A percentile compares a stretch with the other conserved stretches of the same genome.
Conservation (phyloP, 2,113 vertebrate genomes). For the Rynchops niger region DNA sequence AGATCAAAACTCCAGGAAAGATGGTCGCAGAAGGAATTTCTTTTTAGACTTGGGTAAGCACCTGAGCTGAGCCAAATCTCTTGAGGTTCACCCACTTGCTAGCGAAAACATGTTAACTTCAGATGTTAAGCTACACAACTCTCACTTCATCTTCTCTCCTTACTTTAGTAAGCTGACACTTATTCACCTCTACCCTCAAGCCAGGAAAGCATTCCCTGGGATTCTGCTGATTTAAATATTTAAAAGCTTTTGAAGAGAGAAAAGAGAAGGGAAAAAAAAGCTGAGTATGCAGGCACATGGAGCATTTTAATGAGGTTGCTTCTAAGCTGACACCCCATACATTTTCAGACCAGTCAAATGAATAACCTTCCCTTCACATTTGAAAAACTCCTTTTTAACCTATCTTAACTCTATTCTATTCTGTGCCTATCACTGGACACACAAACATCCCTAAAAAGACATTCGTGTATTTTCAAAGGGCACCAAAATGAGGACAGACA, state of each 20-base stretch:
- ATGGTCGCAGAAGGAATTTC: not conserved
- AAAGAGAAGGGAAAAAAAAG: not conserved
- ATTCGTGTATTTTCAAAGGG: not conserved
- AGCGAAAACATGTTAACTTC: not conserved
- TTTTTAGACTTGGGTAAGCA: not conserved
- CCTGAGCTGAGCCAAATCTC: not conserved
- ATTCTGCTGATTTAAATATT: constrained; percentile 37
- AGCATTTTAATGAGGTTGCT: constrained; percentile 16
- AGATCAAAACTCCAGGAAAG: not conserved
- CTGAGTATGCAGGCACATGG: not conserved
- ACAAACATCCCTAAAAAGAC: not conserved
- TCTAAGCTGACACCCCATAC: not conserved
- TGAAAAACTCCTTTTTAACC: not conserved
- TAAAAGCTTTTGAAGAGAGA: constrained; percentile 10
- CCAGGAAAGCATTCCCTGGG: not conserved
- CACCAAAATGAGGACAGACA: not conserved
- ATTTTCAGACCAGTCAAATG: not conserved
- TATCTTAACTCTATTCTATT: not conserved
- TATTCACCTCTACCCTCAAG: not conserved
- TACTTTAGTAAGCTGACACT: not conserved
- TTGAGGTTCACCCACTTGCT: not conserved
- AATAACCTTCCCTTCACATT: not conserved
- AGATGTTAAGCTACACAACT: not conserved
- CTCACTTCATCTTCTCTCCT: not conserved
- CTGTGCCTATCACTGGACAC: not conserved